Percentiles rank a stretch among this genome's conserved stretches.
These are phyloP conservation scores for Monochamus alternatus DNA, from an alignment of 2,888 invertebrate genomes.

Conservation along the genomic window DNA sequence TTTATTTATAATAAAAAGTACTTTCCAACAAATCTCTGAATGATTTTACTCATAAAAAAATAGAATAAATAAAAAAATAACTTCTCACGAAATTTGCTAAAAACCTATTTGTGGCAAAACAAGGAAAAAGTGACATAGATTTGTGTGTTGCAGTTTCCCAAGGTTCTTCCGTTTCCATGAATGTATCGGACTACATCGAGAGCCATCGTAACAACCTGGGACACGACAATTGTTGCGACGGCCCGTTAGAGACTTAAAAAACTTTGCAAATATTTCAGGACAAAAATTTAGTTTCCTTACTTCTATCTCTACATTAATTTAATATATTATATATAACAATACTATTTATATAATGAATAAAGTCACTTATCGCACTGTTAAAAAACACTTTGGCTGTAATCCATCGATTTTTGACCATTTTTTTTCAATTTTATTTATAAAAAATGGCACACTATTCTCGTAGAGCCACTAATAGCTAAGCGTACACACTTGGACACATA, in stretches of 20 bases:
- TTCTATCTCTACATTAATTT: conserved; percentile 68
- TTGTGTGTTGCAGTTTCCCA: conserved; percentile 30
- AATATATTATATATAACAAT: conserved; percentile 76
- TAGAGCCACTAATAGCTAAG: conserved; percentile 60
- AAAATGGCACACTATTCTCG: conserved; percentile 73
- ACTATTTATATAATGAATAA: conserved; percentile 71
- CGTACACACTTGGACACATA: conserved; percentile 69
- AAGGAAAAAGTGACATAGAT: neutral
- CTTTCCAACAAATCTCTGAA: conserved; percentile 4
- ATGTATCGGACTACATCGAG: conserved; percentile 14
- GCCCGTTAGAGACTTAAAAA: conserved; percentile 45
- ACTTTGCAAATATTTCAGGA: conserved; percentile 51
- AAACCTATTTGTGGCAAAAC: conserved; percentile 4
- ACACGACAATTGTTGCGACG: conserved; percentile 17
- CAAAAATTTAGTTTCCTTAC: conserved; percentile 61
- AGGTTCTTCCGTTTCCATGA: conserved; percentile 1
- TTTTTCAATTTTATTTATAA: conserved; percentile 64
- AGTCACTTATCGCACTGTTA: conserved; percentile 71
- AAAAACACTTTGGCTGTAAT: conserved; percentile 74
- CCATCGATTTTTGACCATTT: conserved; percentile 71
- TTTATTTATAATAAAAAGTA: conserved; percentile 3
- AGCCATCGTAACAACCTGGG: conserved; percentile 21
- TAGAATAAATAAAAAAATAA: conserved; percentile 28
- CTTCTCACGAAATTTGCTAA: conserved; percentile 4
- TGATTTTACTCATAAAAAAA: conserved; percentile 14